Evolutionary conservation across 2,888 invertebrate species (phyloP), one percentile per base, ranked within the genome.

Genomic region (Odontocerum albicorne): DNA sequence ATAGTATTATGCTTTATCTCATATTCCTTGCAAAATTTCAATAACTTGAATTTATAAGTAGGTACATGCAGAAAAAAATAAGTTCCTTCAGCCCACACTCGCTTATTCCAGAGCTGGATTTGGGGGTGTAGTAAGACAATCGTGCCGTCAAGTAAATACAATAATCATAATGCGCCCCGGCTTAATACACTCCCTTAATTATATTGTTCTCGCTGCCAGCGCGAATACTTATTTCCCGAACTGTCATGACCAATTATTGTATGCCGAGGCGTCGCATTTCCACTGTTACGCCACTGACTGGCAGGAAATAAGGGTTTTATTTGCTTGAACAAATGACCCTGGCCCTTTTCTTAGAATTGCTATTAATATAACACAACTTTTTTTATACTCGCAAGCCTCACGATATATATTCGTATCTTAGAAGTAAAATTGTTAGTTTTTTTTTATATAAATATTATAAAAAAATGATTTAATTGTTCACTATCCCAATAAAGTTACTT

Each of bases 141-240:
- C 32, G 32, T 12, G 17, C 16, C 17, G 44, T 44, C 44, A 17
- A 27, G 19, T 44, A 32, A n/a, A 44, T 32, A 44, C 27, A 44
- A 32, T 17, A 44, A 44, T 22, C 27, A 32, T 17, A 44, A 44
- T 22, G 32, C n/a, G 31, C 17, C 10, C 39, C 10, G 7, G 33
- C 35, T 46, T 46, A 46, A 46, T 46, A 46, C 46, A 46, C 46
- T 46, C 19, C 33, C 46, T 35, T 46, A 13, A 36, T 46, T 33
- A 46, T 22, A 46, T 46, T 46, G 44, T 46, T 33, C 35, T 27
- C 27, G n/a, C n/a, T n/a, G n/a, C n/a, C n/a, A n/a, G n/a, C n/a
- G n/a, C 39, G 47, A 42, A 42, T 35, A 42, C 47, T 54, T 42
- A 54, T 54, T 54, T 54, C 54, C 53, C 54, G 47, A 47, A 16